Percentiles rank a stretch among this genome's conserved stretches.
Conservation (phyloP, 2,888 invertebrate species). For the Mycogona germanica region DNA sequence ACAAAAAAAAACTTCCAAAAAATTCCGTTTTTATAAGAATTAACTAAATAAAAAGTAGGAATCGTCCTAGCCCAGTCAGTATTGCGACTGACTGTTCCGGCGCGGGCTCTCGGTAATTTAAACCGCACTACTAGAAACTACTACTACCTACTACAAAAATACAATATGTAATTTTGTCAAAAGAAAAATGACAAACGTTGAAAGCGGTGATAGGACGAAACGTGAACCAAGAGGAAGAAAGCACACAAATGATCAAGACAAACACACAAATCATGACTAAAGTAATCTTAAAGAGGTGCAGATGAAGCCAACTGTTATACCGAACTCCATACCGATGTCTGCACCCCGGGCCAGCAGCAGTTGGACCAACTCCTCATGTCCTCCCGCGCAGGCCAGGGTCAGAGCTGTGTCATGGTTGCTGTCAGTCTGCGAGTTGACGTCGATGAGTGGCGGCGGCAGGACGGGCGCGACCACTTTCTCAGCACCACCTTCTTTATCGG, state of each 20-base stretch:
- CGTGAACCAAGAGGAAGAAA: background rate
- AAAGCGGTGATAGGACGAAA: no score
- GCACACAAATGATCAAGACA: background rate
- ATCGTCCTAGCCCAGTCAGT: no score
- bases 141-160: no score
- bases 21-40: no score
- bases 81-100: no score
- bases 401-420: conserved; percentile 98
- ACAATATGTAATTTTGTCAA: background rate
- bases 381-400: conserved; percentile 93
- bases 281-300: background rate
- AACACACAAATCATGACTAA: background rate
- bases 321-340: conserved; percentile 49
- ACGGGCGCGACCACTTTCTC: no score
- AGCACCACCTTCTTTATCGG: no score
- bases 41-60: no score
- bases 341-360: conserved; percentile 82
- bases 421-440: conserved; percentile 96
- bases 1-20: no score
- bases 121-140: no score
- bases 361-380: conserved; percentile 90
- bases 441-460: conserved; percentile 34
- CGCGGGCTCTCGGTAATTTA: no score
- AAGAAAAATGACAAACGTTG: background rate
- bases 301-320: background rate